A percentile compares a stretch with the other conserved stretches of the same genome.
These are phyloP conservation scores for Bradypus variegatus DNA, from an alignment of 2,797 vertebrate genomes.

Conservation along the genomic window DNA sequence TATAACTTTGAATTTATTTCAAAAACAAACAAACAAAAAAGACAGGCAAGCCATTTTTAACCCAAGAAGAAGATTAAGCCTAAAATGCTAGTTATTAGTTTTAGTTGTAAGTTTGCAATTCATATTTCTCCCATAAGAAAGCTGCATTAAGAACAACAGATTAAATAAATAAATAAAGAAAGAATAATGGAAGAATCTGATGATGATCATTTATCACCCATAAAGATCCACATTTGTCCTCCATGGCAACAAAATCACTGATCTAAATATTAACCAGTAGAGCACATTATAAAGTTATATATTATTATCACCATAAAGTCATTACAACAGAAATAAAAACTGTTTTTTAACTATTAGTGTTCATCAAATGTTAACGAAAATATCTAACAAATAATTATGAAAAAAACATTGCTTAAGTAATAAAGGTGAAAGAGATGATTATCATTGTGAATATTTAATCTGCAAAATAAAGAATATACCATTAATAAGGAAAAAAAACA, in stretches of 20 bases:
- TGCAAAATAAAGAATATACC: slow-evolving; percentile 71
- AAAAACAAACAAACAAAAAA: too few species aligned
- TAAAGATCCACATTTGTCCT: slow-evolving; percentile 61
- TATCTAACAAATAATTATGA: slow-evolving; percentile 72
- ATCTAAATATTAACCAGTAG: slow-evolving; percentile 65
- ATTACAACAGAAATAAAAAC: slow-evolving; percentile 71
- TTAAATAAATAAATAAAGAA: slow-evolving; percentile 58
- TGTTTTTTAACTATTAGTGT: slow-evolving; percentile 74
- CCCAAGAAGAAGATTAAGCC: background rate
- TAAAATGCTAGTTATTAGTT: background rate
- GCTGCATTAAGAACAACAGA: slow-evolving; percentile 15
- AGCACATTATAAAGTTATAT: slow-evolving; percentile 64
- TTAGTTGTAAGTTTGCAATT: slow-evolving; percentile 15
- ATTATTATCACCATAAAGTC: slow-evolving; percentile 60
- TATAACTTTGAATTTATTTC: too few species aligned
- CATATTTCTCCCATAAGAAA: slow-evolving; percentile 4
- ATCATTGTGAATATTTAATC: slow-evolving; percentile 75
- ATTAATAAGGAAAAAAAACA: slow-evolving; percentile 71
- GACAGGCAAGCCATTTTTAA: background rate
- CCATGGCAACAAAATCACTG: slow-evolving; percentile 62
- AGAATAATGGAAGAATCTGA: slow-evolving; percentile 43
- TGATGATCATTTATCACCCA: slow-evolving; percentile 68
- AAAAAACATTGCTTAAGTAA: slow-evolving; percentile 69
- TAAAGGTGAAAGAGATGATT: slow-evolving; percentile 75
- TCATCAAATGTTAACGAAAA: slow-evolving; percentile 76